Percentiles rank a stretch among this genome's conserved stretches.
Evolutionary conservation across 2,888 invertebrate species (phyloP).

Genomic region (Yponomeuta sedellus): DNA sequence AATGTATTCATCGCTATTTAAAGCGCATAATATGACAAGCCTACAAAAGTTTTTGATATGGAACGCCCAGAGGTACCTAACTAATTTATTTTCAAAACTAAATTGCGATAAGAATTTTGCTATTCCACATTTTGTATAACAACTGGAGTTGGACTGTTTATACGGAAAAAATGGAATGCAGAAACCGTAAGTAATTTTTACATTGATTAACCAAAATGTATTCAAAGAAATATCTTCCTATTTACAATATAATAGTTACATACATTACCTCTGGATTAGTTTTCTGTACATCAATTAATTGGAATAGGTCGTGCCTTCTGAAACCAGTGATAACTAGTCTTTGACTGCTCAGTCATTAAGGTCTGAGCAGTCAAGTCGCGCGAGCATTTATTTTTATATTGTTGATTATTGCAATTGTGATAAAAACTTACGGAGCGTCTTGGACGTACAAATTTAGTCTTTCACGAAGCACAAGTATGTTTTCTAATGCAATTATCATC

Average conservation of each 20-base stretch:
- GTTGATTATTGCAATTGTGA: slow-evolving; percentile 51
- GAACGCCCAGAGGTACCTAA: slow-evolving; percentile 3
- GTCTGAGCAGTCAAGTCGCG: slow-evolving; percentile 54
- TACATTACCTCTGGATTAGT: not conserved
- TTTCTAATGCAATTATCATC: not conserved
- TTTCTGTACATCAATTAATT: not conserved
- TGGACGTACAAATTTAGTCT: slow-evolving; percentile 8
- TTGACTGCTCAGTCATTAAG: slow-evolving; percentile 36
- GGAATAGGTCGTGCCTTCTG: slow-evolving; percentile 57
- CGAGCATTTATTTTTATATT: slow-evolving; percentile 74
- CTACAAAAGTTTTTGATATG: not conserved
- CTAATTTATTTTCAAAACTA: not conserved
- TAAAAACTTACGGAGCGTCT: slow-evolving; percentile 28
- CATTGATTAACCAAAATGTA: not conserved
- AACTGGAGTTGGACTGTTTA: slow-evolving; percentile 14
- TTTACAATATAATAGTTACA: not conserved
- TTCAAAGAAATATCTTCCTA: not conserved
- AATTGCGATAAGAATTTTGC: not conserved
- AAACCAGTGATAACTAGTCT: slow-evolving; percentile 71
- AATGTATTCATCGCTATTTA: slow-evolving; percentile 7
- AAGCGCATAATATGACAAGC: slow-evolving; percentile 7
- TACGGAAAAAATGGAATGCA: slow-evolving; percentile 4
- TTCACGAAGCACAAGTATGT: slow-evolving; percentile 33
- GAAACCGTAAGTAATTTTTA: not conserved
- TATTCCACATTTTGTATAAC: not conserved